Base-by-base conservation (phyloP, 2,113 vertebrate genomes). In the Pseudolaguvia tuberculata region DNA sequence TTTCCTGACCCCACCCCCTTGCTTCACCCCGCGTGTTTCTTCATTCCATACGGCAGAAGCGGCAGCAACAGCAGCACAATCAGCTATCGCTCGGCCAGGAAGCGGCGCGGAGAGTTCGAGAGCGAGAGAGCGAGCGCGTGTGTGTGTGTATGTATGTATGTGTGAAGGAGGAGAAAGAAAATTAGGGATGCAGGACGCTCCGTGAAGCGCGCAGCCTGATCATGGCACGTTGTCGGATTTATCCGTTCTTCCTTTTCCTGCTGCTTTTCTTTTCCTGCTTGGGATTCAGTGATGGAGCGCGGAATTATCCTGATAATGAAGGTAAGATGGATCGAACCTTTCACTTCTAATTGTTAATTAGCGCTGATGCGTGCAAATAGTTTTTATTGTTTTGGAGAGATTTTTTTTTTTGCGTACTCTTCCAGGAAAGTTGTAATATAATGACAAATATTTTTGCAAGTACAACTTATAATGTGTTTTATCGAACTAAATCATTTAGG, bases 251-350 rank as follows among this genome's bases (percentile, higher is more conserved):
- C 68, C 67, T 70, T 79, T 77, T 81, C 73, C 83, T 90, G n/a
- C 52, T 90, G 56, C 76, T 85, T 87, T 56, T 80, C 82, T 73
- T 79, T 72, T 48, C 63, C 15, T 67, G 63, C 59, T 58, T 87
- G 51, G 74, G 80, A 75, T 86, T 81, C 79, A 83, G 83, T 61
- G 69, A 73, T 79, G 87, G 88, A 70, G 84, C 89, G 80, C 76
- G 91, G 88, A 92, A 86, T 89, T 91, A 92, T 82, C 91, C 90
- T 31, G 90, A 92, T 45, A 92, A 92, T 88, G 91, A 92, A 91
- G 91, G 91, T 92, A 86, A 83, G 35, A n/a, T n/a, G n/a, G n/a
- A n/a, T n/a, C n/a, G n/a, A n/a, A n/a, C n/a, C n/a, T n/a, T n/a
- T n/a, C n/a, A n/a, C n/a, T n/a, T n/a, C n/a, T n/a, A n/a, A n/a